Evolutionary conservation across 2,888 invertebrate genomes (phyloP).

Genomic region (Cryptocephalus moraei): DNA sequence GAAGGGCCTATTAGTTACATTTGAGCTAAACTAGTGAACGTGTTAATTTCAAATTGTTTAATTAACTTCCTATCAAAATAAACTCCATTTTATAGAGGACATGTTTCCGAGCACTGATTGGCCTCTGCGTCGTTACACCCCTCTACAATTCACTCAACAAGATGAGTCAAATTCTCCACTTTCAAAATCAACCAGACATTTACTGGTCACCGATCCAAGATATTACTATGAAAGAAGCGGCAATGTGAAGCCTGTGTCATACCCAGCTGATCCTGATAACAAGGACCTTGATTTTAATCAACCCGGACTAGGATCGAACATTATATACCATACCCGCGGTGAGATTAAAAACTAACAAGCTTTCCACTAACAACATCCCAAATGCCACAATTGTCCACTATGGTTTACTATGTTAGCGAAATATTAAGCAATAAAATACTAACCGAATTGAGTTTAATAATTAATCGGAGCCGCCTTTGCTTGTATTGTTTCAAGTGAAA

Average conservation of each 20-base stretch:
- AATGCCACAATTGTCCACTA: not conserved
- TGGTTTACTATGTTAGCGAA: not conserved
- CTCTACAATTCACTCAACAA: constrained; percentile 69
- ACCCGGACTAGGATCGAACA: constrained; percentile 26
- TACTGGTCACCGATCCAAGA: constrained; percentile 58
- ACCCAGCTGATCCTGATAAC: constrained; percentile 27
- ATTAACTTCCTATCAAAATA: too few species aligned
- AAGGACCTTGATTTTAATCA: constrained; percentile 28
- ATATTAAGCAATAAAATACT: not conserved
- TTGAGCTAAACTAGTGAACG: too few species aligned
- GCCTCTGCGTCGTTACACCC: constrained; percentile 65
- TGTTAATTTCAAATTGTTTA: too few species aligned
- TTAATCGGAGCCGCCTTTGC: too few species aligned
- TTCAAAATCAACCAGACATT: constrained; percentile 72
- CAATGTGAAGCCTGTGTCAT: constrained; percentile 26
- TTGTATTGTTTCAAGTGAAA: too few species aligned
- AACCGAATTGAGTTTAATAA: not conserved
- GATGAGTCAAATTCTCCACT: constrained; percentile 61
- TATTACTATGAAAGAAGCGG: constrained; percentile 51
- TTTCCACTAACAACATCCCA: not conserved
- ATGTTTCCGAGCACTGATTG: constrained; percentile 64
- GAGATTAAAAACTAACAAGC: constrained; percentile 16
- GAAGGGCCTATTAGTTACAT: too few species aligned
- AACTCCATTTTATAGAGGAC: constrained; percentile 42
- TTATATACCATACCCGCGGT: constrained; percentile 33